Base-by-base conservation (phyloP, 2,113 vertebrate species). In the Carlito syrichta region DNA sequence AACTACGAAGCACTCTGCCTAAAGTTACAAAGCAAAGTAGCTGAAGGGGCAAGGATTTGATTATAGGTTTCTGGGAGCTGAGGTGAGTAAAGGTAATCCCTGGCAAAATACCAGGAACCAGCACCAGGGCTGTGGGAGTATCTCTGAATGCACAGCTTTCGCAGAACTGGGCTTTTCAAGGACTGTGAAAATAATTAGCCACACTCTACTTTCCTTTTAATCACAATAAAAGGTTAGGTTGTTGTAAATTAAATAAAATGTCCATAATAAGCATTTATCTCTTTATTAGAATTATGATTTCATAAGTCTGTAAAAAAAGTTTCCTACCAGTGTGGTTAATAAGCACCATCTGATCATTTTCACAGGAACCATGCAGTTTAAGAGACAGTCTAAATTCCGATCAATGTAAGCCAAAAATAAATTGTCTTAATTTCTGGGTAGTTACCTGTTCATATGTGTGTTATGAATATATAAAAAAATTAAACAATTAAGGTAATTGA, bases 361-460 rank as follows among this genome's bases (percentile, higher is more conserved):
- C 38, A 71, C 0, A 89, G 38, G 25, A 43, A 82, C n/a, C 40
- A 73, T 52, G 23, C 23, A 68, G 58, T 83, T 52, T 7, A 88
- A 60, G 40, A 92, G 68, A 56, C 2, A 62, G 35, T 91, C 74
- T 94, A 81, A 43, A 50, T 63, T 66, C 92, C 43, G 82, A n/a
- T 5, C 48, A 78, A n/a, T 4, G 63, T 4, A 91, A 81, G 38
- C n/a, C 35, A 48, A 12, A 77, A 56, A 73, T 3, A 82, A 77
- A 71, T 27, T 66, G 25, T 81, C 48, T 76, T n/a, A 40, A 58
- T 90, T 82, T 95, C 60, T 73, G 1, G 60, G 35, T 11, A 58
- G 20, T 50, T 78, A 58, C 52, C 73, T 88, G 43, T 50, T 96
- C 74, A 38, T 52, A 69, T 50, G 8, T 54, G 4, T 63, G 27